Evolutionary conservation across 2,797 vertebrate species (phyloP).

Genomic region (Apogon hyalosoma): DNA sequence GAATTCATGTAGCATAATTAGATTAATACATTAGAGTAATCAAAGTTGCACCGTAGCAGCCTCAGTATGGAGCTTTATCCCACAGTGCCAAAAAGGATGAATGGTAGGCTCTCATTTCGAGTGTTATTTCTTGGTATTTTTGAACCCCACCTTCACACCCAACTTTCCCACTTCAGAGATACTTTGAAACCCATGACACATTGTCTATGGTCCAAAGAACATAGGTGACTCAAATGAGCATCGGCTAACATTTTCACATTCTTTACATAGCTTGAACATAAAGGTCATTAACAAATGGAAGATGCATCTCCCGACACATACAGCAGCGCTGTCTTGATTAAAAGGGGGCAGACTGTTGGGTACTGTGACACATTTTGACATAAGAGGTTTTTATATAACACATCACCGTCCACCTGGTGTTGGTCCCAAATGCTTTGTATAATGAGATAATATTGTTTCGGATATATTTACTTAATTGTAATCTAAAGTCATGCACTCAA

Average conservation of each 20-base stretch:
- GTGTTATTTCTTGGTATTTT: slow-evolving; percentile 59
- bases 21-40: slow-evolving; percentile 18
- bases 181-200: slow-evolving; percentile 53
- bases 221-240: slow-evolving; percentile 59
- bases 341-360: slow-evolving; percentile 22
- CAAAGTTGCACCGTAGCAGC: slow-evolving; percentile 7
- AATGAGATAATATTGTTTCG: slow-evolving; percentile 32
- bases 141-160: slow-evolving; percentile 50
- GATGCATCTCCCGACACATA: slow-evolving; percentile 22
- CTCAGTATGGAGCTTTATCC: slow-evolving; percentile 9
- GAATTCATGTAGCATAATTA: slow-evolving; percentile 4
- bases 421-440: slow-evolving; percentile 32
- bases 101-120: slow-evolving; percentile 54
- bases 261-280: slow-evolving; percentile 56
- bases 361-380: slow-evolving; percentile 41
- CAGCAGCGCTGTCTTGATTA: slow-evolving; percentile 37
- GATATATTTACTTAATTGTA: slow-evolving; percentile 35
- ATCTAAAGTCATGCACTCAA: slow-evolving; percentile 34
- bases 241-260: slow-evolving; percentile 58
- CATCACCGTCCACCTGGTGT: slow-evolving; percentile 25
- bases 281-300: slow-evolving; percentile 67
- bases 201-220: slow-evolving; percentile 60
- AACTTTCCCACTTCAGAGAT: slow-evolving; percentile 54
- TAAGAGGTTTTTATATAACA: slow-evolving; percentile 32
- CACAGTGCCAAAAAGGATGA: slow-evolving; percentile 42